A percentile compares a stretch with the other conserved stretches of the same genome.
phyloP scores from a whole-genome alignment of 2,113 vertebrate genomes.

The Pongo pygmaeus region DNA sequence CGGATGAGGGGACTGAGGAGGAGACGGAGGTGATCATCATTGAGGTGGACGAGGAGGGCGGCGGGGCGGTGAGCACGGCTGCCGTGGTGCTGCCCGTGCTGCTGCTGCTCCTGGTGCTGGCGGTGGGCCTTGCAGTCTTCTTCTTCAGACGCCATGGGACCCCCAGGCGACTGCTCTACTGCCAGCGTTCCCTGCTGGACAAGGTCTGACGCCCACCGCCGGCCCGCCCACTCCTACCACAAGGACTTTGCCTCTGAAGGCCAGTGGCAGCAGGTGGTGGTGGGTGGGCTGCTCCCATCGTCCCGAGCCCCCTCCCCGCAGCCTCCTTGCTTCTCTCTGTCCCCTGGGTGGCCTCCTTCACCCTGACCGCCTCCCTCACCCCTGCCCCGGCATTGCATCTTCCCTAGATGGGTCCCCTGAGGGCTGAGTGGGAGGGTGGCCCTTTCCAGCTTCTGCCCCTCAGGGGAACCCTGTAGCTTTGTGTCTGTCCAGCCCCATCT shows the following conservation, averaged over 20 bases:
- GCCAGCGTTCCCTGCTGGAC: conserved; percentile 94
- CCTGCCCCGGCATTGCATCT: neutral
- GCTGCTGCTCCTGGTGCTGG: conserved; percentile 88
- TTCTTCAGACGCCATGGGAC: conserved; percentile 93
- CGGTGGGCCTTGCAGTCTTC: conserved; percentile 88
- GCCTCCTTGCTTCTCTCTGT: neutral
- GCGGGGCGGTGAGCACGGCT: conserved; percentile 76
- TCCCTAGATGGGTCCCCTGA: neutral
- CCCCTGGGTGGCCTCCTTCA: neutral
- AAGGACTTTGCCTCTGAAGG: conserved; percentile 58
- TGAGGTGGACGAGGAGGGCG: conserved; percentile 86
- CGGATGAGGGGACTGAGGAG: conserved; percentile 76
- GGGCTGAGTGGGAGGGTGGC: neutral
- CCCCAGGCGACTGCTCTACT: conserved; percentile 92
- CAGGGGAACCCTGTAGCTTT: conserved; percentile 31
- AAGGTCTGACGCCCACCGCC: conserved; percentile 88
- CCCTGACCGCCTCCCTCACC: neutral
- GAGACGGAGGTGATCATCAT: conserved; percentile 89
- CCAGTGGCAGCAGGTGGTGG: conserved; percentile 66
- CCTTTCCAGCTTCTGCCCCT: conserved; percentile 32
- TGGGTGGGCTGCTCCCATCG: conserved; percentile 69
- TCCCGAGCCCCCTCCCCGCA: conserved; percentile 55
- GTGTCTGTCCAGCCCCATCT: conserved; percentile 60
- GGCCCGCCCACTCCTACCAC: conserved; percentile 71
- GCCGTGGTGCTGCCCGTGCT: conserved; percentile 90